Percentiles rank a stretch among this genome's conserved stretches.
Conservation (phyloP, 2,888 invertebrate species). For the Phytoseiulus persimilis region DNA sequence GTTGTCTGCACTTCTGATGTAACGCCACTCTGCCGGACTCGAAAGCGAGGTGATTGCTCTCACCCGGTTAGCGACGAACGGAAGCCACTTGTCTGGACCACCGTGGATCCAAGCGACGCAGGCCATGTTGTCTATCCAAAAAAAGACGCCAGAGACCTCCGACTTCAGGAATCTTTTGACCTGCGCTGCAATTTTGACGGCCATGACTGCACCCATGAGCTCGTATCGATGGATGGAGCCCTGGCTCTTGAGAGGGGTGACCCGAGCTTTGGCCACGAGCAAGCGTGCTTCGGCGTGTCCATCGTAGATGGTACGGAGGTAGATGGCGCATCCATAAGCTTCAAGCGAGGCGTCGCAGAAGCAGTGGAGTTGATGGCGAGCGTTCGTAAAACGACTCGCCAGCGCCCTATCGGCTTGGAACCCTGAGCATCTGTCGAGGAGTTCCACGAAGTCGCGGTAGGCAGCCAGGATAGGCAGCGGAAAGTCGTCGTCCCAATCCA, state of each 20-base stretch:
- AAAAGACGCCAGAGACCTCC: background rate
- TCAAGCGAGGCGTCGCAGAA: background rate
- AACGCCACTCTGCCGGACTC: background rate
- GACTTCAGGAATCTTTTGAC: background rate
- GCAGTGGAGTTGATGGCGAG: background rate
- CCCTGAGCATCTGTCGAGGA: background rate
- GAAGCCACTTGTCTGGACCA: background rate
- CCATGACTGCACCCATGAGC: background rate
- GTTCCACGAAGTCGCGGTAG: background rate
- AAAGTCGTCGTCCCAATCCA: conserved; percentile 10
- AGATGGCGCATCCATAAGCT: background rate
- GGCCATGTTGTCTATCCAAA: background rate
- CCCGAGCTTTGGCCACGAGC: background rate
- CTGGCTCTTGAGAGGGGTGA: background rate
- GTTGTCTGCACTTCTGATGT: background rate
- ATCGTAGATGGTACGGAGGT: background rate
- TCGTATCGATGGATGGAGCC: background rate
- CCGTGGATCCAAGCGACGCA: background rate
- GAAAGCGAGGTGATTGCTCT: background rate
- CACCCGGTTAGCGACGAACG: conserved; percentile 15
- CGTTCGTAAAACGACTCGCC: background rate
- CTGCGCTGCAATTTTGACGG: background rate
- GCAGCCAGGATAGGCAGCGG: background rate
- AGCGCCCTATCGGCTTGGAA: background rate
- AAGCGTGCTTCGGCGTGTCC: background rate